A percentile compares a stretch with the other conserved stretches of the same genome.
phyloP scores from a whole-genome alignment of 2,113 vertebrate genomes.

The Gasterosteus nipponicus region DNA sequence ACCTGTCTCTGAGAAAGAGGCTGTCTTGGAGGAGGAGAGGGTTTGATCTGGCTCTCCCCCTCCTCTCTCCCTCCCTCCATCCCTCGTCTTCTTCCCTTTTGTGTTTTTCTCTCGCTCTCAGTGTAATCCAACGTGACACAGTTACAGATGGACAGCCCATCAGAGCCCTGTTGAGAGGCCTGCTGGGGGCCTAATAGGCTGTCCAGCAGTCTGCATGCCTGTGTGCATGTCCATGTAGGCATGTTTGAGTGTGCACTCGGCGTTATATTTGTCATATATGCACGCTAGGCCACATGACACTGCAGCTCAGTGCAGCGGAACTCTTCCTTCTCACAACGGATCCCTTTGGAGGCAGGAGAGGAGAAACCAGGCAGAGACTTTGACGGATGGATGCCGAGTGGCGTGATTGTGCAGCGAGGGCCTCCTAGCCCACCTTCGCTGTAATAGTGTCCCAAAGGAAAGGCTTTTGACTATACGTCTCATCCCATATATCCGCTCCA shows the following conservation, averaged over 20 bases:
- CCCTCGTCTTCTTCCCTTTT: constrained; percentile 78
- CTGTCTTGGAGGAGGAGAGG: constrained; percentile 66
- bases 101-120: constrained; percentile 70
- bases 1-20: constrained; percentile 71
- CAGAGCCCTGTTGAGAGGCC: constrained; percentile 81
- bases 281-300: background rate
- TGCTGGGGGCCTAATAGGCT: constrained; percentile 76
- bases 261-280: constrained; percentile 9
- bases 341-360: constrained; percentile 35
- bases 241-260: background rate
- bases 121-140: constrained; percentile 88
- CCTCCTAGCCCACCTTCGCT: constrained; percentile 49
- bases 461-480: constrained; percentile 51
- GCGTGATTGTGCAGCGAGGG: constrained; percentile 44
- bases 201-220: constrained; percentile 60
- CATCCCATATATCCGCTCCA: constrained; percentile 45
- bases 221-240: constrained; percentile 19
- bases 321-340: constrained; percentile 10
- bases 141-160: constrained; percentile 86
- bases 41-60: constrained; percentile 73
- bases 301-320: constrained; percentile 4
- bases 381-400: constrained; percentile 58
- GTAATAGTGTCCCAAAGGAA: constrained; percentile 64
- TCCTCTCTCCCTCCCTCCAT: constrained; percentile 73
- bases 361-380: constrained; percentile 55